A percentile compares a stretch with the other conserved stretches of the same genome.
Evolutionary conservation across 1,140 invertebrate species (phyloP).

Genomic region (Tribolium castaneum): DNA sequence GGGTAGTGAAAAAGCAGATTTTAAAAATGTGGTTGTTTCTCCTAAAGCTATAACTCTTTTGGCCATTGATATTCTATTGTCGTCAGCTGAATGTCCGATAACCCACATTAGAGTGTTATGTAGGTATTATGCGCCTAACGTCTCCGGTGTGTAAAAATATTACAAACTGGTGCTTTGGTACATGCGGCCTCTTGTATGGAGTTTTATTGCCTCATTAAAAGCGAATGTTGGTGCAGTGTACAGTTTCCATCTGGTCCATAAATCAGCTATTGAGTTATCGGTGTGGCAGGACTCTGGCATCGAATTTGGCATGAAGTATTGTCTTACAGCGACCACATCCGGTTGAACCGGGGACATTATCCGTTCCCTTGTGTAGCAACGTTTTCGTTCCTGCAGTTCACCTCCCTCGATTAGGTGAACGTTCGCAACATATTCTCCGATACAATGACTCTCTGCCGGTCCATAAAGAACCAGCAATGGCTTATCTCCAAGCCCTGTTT

Average conservation of each 20-base stretch:
- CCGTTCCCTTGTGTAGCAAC: slow-evolving; percentile 11
- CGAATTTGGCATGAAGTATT: slow-evolving; percentile 28
- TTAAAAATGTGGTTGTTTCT: too few relatives aligned
- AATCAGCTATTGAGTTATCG: slow-evolving; percentile 31
- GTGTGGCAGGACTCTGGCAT: slow-evolving; percentile 13
- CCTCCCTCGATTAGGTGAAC: slow-evolving; percentile 28
- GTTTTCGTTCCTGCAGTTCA: slow-evolving; percentile 11
- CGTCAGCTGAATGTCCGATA: background rate
- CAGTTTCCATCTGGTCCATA: slow-evolving; percentile 18
- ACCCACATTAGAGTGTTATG: background rate
- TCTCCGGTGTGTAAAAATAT: background rate
- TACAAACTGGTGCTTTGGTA: background rate
- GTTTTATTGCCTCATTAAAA: slow-evolving; percentile 24
- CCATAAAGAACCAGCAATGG: slow-evolving; percentile 33
- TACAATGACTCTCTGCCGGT: slow-evolving; percentile 29
- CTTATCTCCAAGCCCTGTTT: slow-evolving; percentile 13
- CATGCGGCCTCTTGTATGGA: slow-evolving; percentile 3
- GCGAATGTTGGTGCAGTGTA: slow-evolving; percentile 28
- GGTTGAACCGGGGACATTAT: slow-evolving; percentile 13
- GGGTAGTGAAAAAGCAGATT: too few relatives aligned
- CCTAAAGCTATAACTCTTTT: background rate
- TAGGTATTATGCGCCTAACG: background rate
- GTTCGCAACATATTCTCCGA: slow-evolving; percentile 27
- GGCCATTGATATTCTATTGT: background rate
- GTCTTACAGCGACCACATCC: slow-evolving; percentile 27